These are phyloP conservation scores for Cyanoramphus novaezelandiae DNA, from an alignment of 2,113 vertebrate species.

Conservation along the genomic window DNA sequence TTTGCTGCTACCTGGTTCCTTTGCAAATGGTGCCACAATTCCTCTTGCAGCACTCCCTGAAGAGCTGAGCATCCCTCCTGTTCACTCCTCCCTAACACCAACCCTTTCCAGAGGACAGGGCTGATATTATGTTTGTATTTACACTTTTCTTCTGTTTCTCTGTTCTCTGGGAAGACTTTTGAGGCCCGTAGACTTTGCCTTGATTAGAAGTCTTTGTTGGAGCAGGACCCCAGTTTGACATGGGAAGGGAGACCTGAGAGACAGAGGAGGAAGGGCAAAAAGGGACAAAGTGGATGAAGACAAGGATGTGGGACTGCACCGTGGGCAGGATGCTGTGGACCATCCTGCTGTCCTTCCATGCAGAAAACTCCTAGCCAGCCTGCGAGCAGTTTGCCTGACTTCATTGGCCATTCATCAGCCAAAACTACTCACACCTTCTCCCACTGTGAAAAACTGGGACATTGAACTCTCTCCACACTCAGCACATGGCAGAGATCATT, in stretches of 20 bases:
- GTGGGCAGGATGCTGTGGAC: neutral
- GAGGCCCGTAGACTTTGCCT: neutral
- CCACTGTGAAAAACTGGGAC: neutral
- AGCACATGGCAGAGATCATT: neutral
- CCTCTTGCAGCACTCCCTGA: neutral
- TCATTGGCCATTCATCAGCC: neutral
- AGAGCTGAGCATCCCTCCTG: neutral
- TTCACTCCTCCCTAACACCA: neutral
- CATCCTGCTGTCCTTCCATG: neutral
- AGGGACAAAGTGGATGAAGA: neutral
- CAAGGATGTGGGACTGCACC: neutral
- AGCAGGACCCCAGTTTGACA: neutral
- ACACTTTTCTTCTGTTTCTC: neutral
- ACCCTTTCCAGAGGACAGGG: neutral
- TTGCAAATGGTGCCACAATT: fast-evolving
- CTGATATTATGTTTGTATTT: neutral
- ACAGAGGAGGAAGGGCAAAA: neutral
- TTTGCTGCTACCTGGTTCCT: neutral
- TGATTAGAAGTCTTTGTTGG: neutral
- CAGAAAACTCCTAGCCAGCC: neutral
- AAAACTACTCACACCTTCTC: neutral
- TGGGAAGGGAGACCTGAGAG: neutral
- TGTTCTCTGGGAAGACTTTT: neutral
- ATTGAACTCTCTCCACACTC: neutral
- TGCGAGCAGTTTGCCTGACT: neutral